These are phyloP conservation scores for Actenoides hombroni DNA, from an alignment of 2,113 vertebrate genomes.

Conservation along the genomic window DNA sequence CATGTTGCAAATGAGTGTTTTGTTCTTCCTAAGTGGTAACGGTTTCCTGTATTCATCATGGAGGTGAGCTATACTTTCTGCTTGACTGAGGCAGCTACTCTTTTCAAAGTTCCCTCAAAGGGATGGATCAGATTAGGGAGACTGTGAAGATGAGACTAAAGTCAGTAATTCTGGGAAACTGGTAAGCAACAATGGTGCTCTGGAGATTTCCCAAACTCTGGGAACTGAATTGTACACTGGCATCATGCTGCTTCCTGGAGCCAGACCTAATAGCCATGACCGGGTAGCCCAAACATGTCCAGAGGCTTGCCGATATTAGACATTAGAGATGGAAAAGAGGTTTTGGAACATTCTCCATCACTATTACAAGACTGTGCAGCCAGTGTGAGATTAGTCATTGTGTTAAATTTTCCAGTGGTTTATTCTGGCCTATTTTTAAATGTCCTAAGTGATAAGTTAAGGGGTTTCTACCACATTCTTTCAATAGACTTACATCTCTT, in stretches of 20 bases:
- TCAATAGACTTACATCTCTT: background rate
- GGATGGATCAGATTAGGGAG: background rate
- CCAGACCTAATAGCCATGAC: background rate
- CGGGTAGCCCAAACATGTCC: background rate
- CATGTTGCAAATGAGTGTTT: background rate
- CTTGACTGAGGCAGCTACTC: background rate
- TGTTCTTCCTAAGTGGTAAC: background rate
- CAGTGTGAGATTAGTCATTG: background rate
- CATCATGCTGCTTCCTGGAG: constrained; percentile 11
- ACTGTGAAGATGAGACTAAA: background rate
- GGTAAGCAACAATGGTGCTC: background rate
- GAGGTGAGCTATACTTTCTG: background rate
- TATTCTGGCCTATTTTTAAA: background rate
- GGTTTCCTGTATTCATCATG: background rate
- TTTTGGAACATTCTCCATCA: background rate
- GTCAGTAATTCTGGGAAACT: background rate
- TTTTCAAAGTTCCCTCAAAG: background rate
- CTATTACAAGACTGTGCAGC: background rate
- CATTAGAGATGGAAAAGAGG: background rate
- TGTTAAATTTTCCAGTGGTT: background rate
- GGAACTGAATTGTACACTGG: background rate
- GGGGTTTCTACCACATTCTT: background rate
- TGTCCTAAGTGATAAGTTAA: background rate
- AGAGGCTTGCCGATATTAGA: background rate
- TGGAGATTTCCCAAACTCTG: background rate